Conservation (phyloP, 2,797 vertebrate species). For the Vireo griseus region DNA sequence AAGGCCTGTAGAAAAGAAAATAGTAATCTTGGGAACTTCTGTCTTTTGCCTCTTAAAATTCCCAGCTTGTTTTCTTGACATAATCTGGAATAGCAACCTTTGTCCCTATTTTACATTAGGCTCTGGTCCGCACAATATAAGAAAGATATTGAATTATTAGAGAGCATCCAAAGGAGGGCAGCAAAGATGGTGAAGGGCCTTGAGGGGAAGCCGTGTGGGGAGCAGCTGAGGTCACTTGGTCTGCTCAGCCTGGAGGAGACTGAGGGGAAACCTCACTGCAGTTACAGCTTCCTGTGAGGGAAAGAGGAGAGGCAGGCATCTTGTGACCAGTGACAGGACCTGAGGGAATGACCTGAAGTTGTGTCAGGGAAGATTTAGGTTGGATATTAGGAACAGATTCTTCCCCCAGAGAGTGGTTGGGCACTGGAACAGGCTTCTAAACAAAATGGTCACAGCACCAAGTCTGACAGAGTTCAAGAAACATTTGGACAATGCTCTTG, state of each 20-base stretch:
- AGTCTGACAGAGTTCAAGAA: neutral
- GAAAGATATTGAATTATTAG: neutral
- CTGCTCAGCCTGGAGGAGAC: neutral
- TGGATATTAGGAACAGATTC: neutral
- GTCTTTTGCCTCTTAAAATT: neutral
- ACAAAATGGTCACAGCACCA: neutral
- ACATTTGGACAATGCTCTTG: neutral
- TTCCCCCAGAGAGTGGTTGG: fast-evolving
- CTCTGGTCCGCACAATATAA: neutral
- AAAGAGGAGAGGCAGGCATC: fast-evolving
- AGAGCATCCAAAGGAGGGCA: neutral
- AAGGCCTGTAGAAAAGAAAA: neutral
- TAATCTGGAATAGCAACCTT: neutral
- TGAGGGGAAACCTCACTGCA: neutral
- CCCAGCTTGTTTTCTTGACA: neutral
- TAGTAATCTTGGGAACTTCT: neutral
- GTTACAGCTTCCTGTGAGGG: fast-evolving
- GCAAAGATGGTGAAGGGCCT: fast-evolving
- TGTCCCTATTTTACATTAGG: neutral
- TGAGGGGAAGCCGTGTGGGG: fast-evolving
- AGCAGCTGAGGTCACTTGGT: neutral
- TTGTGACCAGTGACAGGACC: neutral
- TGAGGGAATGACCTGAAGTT: neutral
- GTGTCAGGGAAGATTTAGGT: neutral
- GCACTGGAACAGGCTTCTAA: too few relatives aligned